phyloP scores from a whole-genome alignment of 2,113 vertebrate species.

The Apaloderma vittatum region DNA sequence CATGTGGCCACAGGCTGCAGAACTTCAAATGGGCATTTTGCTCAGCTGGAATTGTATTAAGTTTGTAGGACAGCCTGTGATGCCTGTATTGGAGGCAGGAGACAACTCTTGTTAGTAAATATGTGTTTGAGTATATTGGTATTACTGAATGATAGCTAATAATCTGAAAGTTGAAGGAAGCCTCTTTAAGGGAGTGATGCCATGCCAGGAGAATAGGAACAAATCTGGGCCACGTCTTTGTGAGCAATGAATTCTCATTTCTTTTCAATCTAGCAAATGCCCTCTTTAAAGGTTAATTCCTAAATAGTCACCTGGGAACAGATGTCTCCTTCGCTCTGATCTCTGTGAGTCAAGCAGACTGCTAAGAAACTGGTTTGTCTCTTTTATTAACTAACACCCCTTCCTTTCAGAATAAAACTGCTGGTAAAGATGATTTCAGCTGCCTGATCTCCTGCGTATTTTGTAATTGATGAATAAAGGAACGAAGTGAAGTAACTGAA shows the following conservation, averaged over 20 bases:
- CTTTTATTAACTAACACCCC: not conserved
- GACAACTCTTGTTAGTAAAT: not conserved
- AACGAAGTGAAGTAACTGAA: not conserved
- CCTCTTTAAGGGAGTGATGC: not conserved
- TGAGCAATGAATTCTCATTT: constrained; percentile 48
- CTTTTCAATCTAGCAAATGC: constrained; percentile 44
- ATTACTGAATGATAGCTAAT: not conserved
- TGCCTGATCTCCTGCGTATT: not conserved
- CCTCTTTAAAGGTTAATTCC: constrained; percentile 64
- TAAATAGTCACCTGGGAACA: constrained; percentile 45
- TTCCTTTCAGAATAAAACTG: constrained; percentile 4
- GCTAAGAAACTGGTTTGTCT: constrained; percentile 19
- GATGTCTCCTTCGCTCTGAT: constrained; percentile 17
- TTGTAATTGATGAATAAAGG: not conserved
- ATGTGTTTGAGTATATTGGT: not conserved
- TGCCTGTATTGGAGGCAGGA: not conserved
- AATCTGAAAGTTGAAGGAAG: constrained; percentile 4
- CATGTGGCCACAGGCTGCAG: not conserved
- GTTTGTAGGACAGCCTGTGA: not conserved
- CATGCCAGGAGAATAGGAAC: not conserved
- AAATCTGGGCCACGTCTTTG: not conserved
- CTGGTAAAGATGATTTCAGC: not conserved
- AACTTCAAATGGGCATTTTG: constrained; percentile 43
- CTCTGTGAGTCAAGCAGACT: constrained; percentile 1
- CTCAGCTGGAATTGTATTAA: not conserved